phyloP scores from a whole-genome alignment of 2,888 invertebrate genomes.

The Orthonevra nobilis region DNA sequence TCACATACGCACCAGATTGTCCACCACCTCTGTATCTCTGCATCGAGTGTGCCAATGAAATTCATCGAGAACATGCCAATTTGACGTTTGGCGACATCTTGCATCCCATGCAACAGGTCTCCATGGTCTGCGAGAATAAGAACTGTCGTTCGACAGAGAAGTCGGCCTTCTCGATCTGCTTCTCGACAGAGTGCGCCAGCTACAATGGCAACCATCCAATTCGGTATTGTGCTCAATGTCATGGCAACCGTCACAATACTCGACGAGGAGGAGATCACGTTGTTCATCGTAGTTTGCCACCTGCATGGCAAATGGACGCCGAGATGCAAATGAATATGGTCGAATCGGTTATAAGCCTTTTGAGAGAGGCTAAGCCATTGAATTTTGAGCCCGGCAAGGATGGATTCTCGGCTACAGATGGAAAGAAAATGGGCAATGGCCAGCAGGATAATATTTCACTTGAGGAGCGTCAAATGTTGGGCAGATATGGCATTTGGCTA shows the following conservation, averaged over 20 bases:
- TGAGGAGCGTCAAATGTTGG: slow-evolving; percentile 94
- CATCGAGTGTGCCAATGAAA: slow-evolving; percentile 96
- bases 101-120: slow-evolving; percentile 96
- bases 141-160: slow-evolving; percentile 96
- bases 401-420: slow-evolving; percentile 78
- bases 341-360: slow-evolving; percentile 93
- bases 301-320: slow-evolving; percentile 93
- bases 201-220: slow-evolving; percentile 98
- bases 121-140: slow-evolving; percentile 98
- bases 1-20: slow-evolving; percentile 90
- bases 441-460: slow-evolving; percentile 85
- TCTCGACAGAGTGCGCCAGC: slow-evolving; percentile 97
- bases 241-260: slow-evolving; percentile 93
- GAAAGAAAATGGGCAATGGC: slow-evolving; percentile 78
- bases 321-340: slow-evolving; percentile 96
- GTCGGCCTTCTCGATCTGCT: slow-evolving; percentile 96
- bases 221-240: slow-evolving; percentile 94
- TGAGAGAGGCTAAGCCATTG: slow-evolving; percentile 94
- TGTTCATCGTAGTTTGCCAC: slow-evolving; percentile 91
- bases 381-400: slow-evolving; percentile 84
- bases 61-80: slow-evolving; percentile 92
- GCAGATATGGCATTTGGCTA: slow-evolving; percentile 98
- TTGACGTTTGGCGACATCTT: slow-evolving; percentile 92
- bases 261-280: slow-evolving; percentile 94
- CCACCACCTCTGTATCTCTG: slow-evolving; percentile 98